These are phyloP conservation scores for Scomber colias DNA, from an alignment of 2,113 vertebrate species.

Conservation along the genomic window DNA sequence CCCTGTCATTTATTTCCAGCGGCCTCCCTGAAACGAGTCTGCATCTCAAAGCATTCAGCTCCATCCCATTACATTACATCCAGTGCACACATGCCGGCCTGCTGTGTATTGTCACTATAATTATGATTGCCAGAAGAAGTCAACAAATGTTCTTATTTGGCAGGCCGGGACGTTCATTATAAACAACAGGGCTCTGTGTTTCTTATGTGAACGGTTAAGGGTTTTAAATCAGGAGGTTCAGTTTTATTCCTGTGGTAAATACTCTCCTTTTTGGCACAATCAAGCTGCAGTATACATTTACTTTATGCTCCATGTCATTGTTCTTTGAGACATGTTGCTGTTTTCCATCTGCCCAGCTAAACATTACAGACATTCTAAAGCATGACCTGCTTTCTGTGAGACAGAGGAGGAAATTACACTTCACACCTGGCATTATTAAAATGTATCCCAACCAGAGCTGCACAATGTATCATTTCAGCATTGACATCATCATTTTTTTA, in stretches of 20 bases:
- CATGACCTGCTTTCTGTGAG: conserved; percentile 39
- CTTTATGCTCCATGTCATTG: conserved; percentile 46
- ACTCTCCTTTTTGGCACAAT: conserved; percentile 16
- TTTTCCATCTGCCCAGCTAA: conserved; percentile 38
- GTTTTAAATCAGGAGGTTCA: conserved; percentile 37
- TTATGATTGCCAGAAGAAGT: conserved; percentile 60
- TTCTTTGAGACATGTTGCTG: conserved; percentile 27
- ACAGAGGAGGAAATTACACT: conserved; percentile 42
- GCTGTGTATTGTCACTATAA: conserved; percentile 63
- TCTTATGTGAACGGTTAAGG: conserved; percentile 26
- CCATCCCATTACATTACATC: conserved; percentile 12
- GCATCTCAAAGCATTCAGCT: conserved; percentile 6
- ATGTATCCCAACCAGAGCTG: background rate
- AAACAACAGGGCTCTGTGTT: conserved; percentile 32
- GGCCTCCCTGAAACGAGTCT: conserved; percentile 35
- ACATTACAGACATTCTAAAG: conserved; percentile 37
- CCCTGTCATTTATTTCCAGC: conserved; percentile 49
- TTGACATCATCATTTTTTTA: too few species aligned
- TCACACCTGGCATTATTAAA: conserved; percentile 49
- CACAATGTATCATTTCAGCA: too few species aligned
- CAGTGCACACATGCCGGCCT: conserved; percentile 43
- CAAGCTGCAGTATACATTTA: conserved; percentile 26
- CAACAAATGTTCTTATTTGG: conserved; percentile 58
- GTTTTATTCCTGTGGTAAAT: conserved; percentile 37
- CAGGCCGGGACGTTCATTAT: conserved; percentile 40